Evolutionary conservation across 1,140 invertebrate species (phyloP), one percentile per base, ranked within the genome.

Genomic region (Triops cancriformis): DNA sequence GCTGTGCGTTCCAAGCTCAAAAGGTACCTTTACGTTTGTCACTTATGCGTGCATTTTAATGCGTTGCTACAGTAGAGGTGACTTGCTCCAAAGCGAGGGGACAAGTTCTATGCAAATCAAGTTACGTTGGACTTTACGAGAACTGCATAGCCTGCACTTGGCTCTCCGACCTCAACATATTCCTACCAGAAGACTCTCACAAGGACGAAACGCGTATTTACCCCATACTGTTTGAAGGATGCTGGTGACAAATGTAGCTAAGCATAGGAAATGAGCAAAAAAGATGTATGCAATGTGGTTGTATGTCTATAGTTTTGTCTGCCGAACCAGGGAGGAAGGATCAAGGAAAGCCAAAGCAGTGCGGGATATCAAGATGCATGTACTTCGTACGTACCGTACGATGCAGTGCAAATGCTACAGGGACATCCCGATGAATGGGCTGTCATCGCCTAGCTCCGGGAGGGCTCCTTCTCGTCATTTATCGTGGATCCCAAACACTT

Each of bases 201-300:
- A 23, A 64, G 51, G 14, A 64, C 23, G 23, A 64, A 64, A 64
- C 51, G 51, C 51, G 23, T 64, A 64, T 64, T 64, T 64, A 64
- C 51, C 51, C 51, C 51, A 64, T 64, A 64, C 51, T 64, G 51
- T 64, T 64, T 64, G 51, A 64, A 64, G 51, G 51, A 64, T 64
- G 51, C 51, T 64, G 51, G 51, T 64, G 51, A 64, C 51, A 64
- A 64, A 64, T 64, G 51, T 64, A 23, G 51, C 51, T 64, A 64
- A 64, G 51, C 51, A 64, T 64, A 23, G 51, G 51, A 64, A 64
- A 64, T 64, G 51, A 64, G 51, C 51, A 18, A 64, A 64, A 37
- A 64, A 64, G 51, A 64, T 64, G 0, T 64, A 64, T 64, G 51
- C 51, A 64, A 64, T 23, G 51, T 18, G 51, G 18, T 64, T 23